These are phyloP conservation scores for Rhaphigaster nebulosa DNA, from an alignment of 2,888 invertebrate species.

Conservation along the genomic window DNA sequence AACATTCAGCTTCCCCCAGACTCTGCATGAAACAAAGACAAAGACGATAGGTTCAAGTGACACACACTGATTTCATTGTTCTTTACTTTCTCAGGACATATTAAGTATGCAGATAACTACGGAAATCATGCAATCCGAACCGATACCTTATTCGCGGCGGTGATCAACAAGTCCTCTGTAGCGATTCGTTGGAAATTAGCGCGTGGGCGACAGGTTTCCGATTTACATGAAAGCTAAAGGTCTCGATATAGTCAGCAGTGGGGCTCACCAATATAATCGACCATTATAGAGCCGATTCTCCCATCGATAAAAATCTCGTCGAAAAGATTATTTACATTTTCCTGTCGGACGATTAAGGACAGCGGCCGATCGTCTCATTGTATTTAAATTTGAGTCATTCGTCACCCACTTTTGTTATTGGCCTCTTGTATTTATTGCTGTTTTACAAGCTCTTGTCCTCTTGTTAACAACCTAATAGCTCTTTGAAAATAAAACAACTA, in stretches of 20 bases:
- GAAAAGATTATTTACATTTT: slow-evolving; percentile 27
- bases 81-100: background rate
- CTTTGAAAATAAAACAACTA: background rate
- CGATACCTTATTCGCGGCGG: background rate
- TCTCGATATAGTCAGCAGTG: background rate
- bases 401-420: background rate
- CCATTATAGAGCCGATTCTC: slow-evolving; percentile 10
- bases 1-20: too few relatives aligned
- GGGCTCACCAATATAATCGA: background rate
- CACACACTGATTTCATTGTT: background rate
- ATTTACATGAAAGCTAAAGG: slow-evolving; percentile 28
- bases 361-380: background rate
- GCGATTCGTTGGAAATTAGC: background rate
- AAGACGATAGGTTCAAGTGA: background rate
- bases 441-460: slow-evolving; percentile 23
- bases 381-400: slow-evolving; percentile 5
- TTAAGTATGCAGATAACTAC: background rate
- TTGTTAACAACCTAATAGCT: background rate
- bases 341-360: background rate
- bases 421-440: background rate
- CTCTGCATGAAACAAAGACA: background rate
- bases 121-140: background rate
- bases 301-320: background rate
- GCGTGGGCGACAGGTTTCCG: background rate
- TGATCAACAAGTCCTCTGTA: background rate